phyloP scores from a whole-genome alignment of 2,113 vertebrate species.

The Capra hircus region DNA sequence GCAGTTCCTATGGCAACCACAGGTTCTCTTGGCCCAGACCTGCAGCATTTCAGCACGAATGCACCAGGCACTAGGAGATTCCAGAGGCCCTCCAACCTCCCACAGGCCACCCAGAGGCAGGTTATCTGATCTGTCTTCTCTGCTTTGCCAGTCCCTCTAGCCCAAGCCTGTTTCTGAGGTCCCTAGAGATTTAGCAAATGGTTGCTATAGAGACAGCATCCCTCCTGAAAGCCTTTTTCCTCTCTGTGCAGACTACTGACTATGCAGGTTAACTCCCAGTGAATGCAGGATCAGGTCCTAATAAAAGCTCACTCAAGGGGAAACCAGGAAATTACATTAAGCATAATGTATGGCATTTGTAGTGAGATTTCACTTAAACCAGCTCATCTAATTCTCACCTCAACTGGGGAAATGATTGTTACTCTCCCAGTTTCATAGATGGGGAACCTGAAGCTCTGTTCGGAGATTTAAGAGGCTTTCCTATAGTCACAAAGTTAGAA shows the following conservation, averaged over 20 bases:
- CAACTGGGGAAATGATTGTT: background rate
- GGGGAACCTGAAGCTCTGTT: background rate
- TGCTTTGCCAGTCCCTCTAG: background rate
- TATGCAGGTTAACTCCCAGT: background rate
- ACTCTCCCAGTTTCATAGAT: background rate
- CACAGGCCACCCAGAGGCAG: background rate
- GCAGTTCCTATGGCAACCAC: background rate
- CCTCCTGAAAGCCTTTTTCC: background rate
- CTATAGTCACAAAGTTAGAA: background rate
- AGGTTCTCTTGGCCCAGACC: background rate
- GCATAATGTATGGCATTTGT: background rate
- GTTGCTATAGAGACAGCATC: conserved; percentile 32
- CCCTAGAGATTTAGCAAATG: background rate
- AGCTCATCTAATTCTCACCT: background rate
- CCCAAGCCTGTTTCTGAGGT: background rate
- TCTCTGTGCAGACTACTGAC: background rate
- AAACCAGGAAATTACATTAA: background rate
- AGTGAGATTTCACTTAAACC: background rate
- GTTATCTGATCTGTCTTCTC: background rate
- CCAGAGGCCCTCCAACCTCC: background rate
- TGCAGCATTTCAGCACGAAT: background rate
- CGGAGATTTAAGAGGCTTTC: background rate
- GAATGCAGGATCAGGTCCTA: background rate
- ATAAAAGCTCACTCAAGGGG: background rate
- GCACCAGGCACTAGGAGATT: background rate